Evolutionary conservation across 2,888 invertebrate genomes (phyloP), one percentile per base, ranked within the genome.

Genomic region (Barypeithes pellucidus): DNA sequence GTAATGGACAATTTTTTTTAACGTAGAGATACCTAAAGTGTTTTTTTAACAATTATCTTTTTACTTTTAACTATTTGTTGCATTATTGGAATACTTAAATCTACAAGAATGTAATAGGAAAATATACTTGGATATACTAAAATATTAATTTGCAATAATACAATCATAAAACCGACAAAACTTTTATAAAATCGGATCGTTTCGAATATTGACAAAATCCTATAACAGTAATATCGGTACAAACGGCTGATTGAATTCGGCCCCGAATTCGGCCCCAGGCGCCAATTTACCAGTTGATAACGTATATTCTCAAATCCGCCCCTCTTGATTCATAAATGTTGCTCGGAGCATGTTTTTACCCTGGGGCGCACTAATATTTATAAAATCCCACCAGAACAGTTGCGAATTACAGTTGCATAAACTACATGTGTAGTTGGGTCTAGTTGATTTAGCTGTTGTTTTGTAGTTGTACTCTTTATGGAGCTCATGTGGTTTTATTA

Each of bases 321-420:
- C 67, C 61, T 52, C 72, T 41, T 72, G 72, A 72, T 72, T 72
- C 67, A 72, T 72, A 72, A 73, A 70, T 61, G 57, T 50, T 14
- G 62, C 65, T 39, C 41, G 50, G 59, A 62, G 72, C 71, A 41
- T 66, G 41, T 60, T 71, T 71, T 59, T 52, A 33, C 72, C 69
- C 77, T 67, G 67, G 59, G 68, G 75, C 71, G 66, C 72, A 70
- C 70, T 75, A 77, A 78, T 78, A 77, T 79, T 79, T 78, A 78
- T 78, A 78, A 77, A 79, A 78, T 79, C 78, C 78, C 73, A 67
- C 77, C 73, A 67, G 72, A 74, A 72, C 77, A 75, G 71, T 76
- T 76, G 70, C 76, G 67, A 71, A 65, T 71, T 57, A 57, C 52
- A 52, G 50, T 74, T 77, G 76, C 73, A 78, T 73, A 76, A 72